Evolutionary conservation across 1,140 invertebrate species (phyloP).

Genomic region (Papilio machaon): DNA sequence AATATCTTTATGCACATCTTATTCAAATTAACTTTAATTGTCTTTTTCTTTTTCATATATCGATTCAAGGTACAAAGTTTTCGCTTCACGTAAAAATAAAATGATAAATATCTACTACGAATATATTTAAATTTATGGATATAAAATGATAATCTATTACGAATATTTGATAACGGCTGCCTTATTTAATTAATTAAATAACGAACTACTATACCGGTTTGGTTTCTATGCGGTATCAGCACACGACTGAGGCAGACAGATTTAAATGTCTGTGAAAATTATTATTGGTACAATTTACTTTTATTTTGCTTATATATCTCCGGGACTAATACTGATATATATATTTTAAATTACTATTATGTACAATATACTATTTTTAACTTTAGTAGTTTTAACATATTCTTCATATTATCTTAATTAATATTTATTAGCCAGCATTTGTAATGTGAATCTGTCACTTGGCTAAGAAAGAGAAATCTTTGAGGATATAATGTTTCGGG

Average conservation of each 20-base stretch:
- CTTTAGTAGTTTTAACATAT: too few species aligned
- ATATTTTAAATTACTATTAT: too few species aligned
- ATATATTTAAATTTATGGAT: neutral
- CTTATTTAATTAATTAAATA: neutral
- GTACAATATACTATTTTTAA: too few species aligned
- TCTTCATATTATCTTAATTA: conserved; percentile 24
- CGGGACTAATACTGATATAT: too few species aligned
- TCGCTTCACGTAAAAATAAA: too few species aligned
- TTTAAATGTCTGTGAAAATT: neutral
- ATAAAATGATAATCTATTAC: neutral
- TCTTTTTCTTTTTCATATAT: too few species aligned
- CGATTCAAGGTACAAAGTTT: too few species aligned
- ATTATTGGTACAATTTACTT: neutral
- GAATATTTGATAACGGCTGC: neutral
- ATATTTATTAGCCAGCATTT: conserved; percentile 18
- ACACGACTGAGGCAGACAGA: neutral
- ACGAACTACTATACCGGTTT: conserved; percentile 16
- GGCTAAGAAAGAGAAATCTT: neutral
- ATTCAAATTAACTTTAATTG: too few species aligned
- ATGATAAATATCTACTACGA: neutral
- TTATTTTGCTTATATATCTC: neutral
- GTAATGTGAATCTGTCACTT: neutral
- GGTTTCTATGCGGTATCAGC: neutral
- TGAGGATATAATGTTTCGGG: neutral
- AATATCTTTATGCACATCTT: too few species aligned